A percentile compares a stretch with the other conserved stretches of the same genome.
Conservation (phyloP, 2,113 vertebrate species). For the Actenoides lindsayi region DNA sequence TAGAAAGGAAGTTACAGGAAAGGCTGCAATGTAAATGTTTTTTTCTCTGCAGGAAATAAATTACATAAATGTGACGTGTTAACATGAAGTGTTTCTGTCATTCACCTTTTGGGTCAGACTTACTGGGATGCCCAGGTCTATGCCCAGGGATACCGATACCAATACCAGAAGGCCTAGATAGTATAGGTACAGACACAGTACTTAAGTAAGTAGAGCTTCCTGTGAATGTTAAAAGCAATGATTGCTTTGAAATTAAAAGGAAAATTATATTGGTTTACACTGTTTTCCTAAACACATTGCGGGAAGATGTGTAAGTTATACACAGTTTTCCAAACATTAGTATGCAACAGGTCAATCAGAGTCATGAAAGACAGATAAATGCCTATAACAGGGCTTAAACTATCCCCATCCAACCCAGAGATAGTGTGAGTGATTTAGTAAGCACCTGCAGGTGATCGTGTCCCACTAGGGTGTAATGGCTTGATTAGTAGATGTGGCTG, state of each 20-base stretch:
- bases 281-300: neutral
- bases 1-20: neutral
- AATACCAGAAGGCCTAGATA: neutral
- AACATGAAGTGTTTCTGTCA: neutral
- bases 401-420: neutral
- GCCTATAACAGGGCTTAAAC: neutral
- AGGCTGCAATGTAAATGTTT: accelerated
- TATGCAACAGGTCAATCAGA: neutral
- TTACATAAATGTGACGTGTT: neutral
- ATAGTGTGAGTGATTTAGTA: neutral
- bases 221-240: neutral
- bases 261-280: neutral
- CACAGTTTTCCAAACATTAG: neutral
- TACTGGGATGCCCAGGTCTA: neutral
- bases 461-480: neutral
- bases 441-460: neutral
- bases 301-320: neutral
- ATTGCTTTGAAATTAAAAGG: neutral
- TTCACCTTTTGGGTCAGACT: neutral
- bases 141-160: neutral
- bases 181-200: neutral
- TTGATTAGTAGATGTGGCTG: neutral
- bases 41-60: neutral
- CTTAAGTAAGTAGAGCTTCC: neutral
- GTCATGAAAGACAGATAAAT: neutral